These are phyloP conservation scores for Polia nebulosa DNA, from an alignment of 2,888 invertebrate genomes.

Conservation along the genomic window DNA sequence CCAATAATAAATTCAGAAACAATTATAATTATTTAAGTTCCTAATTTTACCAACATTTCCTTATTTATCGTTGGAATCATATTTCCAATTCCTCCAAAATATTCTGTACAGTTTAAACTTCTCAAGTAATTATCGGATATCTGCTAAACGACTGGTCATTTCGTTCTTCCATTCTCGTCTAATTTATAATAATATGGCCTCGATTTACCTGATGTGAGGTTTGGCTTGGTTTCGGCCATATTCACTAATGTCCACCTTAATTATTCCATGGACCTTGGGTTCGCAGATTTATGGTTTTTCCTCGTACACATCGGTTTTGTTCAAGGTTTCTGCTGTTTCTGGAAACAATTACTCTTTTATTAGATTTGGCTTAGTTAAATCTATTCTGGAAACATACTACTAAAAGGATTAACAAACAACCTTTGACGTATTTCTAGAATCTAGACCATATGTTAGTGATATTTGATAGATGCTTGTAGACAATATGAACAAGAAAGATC, in stretches of 20 bases:
- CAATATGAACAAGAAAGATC: neutral
- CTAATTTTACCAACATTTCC: neutral
- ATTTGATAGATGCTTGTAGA: neutral
- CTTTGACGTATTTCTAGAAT: too few species aligned
- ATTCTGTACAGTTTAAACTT: neutral
- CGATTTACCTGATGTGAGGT: constrained; percentile 59
- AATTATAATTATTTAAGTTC: too few species aligned
- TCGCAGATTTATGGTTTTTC: constrained; percentile 60
- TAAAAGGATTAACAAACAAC: neutral
- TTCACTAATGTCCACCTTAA: constrained; percentile 59
- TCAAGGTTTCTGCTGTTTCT: constrained; percentile 45
- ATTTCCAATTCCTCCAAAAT: neutral
- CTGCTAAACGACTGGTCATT: constrained; percentile 41
- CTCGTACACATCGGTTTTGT: constrained; percentile 40
- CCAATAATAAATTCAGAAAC: too few species aligned
- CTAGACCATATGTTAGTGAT: neutral
- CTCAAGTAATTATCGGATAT: constrained; percentile 33
- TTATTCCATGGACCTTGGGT: constrained; percentile 59
- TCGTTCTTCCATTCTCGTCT: constrained; percentile 23
- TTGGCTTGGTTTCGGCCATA: constrained; percentile 55
- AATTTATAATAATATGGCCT: constrained; percentile 61
- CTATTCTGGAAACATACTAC: neutral
- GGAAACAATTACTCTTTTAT: constrained; percentile 15
- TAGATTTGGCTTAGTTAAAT: neutral
- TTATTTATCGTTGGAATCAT: neutral